A percentile compares a stretch with the other conserved stretches of the same genome.
Evolutionary conservation across 2,113 vertebrate genomes (phyloP).

Genomic region (Tautogolabrus adspersus): DNA sequence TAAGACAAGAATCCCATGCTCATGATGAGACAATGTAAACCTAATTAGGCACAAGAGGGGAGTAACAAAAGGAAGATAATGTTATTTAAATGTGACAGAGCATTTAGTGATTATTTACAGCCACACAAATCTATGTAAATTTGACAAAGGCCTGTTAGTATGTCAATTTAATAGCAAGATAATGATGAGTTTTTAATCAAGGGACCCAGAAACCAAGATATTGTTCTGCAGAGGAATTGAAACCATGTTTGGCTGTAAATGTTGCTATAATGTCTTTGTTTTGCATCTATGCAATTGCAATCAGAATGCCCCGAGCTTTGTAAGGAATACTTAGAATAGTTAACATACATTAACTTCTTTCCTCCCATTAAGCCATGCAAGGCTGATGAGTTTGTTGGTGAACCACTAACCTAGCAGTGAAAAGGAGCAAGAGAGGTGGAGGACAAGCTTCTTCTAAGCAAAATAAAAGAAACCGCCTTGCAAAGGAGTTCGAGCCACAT

Average conservation of each 20-base stretch:
- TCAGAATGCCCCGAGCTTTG: neutral
- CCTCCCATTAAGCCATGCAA: constrained; percentile 1
- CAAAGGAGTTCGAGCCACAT: constrained; percentile 71
- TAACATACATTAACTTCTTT: neutral
- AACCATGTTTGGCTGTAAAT: neutral
- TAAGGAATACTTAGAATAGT: constrained; percentile 15
- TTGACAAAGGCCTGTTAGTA: constrained; percentile 15
- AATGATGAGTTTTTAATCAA: constrained; percentile 19
- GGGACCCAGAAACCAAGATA: neutral
- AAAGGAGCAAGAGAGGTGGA: constrained; percentile 49
- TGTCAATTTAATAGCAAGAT: neutral
- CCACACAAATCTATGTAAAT: constrained; percentile 22
- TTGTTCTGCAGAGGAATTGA: constrained; percentile 19
- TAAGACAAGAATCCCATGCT: constrained; percentile 29
- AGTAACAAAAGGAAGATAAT: constrained; percentile 31
- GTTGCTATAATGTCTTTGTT: constrained; percentile 12
- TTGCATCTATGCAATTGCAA: no score
- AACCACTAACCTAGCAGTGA: constrained; percentile 31
- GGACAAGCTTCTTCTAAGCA: constrained; percentile 51
- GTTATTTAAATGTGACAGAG: constrained; percentile 15
- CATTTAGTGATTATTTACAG: constrained; percentile 46
- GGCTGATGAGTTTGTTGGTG: constrained; percentile 16
- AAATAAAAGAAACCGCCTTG: constrained; percentile 66
- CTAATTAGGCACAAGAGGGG: constrained; percentile 41
- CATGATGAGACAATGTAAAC: constrained; percentile 42